Base-by-base conservation (phyloP, 2,113 vertebrate genomes). In the Phoxinus phoxinus region DNA sequence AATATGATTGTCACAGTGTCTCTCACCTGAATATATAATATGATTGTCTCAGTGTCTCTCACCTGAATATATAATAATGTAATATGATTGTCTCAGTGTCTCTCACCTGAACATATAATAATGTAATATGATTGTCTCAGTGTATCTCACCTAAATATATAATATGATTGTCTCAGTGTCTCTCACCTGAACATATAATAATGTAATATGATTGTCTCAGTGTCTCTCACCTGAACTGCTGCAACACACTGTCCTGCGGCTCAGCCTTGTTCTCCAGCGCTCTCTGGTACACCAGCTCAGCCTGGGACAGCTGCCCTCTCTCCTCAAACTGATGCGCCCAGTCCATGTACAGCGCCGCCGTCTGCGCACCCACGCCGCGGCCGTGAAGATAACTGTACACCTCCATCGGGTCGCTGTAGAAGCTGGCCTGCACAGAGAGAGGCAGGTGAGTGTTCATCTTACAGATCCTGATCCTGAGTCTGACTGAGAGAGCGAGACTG, bases 271-370 rank as follows among this genome's bases (percentile, higher is more conserved):
- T 96, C 48, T 95, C 93, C 90, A 95, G 21, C 0, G 96, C 96
- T 87, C 88, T 95, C 81, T 91, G 94, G 80, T 94, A 95, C 2
- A 97, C 83, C 0, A 88, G 88, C 0, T 91, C 93, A 1, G 96
- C 96, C 59, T 93, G 92, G 0, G 94, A 88, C 0, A 89, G 51
- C 83, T 92, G 61, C 2, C 93, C 95, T 25, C 85, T 93, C 44
- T 72, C 83, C 67, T 96, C 96, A 80, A 95, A 93, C 67, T 95
- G 91, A 80, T 90, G 91, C 0, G 96, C 96, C 97, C 96, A 97
- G 61, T 94, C 90, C 23, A 96, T 3, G 17, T 96, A 96, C 0
- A 98, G 91, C 23, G 89, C 81, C 0, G 96, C 94, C 0, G 92
- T 90, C 44, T 72, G 90, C 7, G 86, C 94, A 53, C 96, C 97